Conservation (phyloP, 2,888 invertebrate genomes). For the Nomada hirtipes region DNA sequence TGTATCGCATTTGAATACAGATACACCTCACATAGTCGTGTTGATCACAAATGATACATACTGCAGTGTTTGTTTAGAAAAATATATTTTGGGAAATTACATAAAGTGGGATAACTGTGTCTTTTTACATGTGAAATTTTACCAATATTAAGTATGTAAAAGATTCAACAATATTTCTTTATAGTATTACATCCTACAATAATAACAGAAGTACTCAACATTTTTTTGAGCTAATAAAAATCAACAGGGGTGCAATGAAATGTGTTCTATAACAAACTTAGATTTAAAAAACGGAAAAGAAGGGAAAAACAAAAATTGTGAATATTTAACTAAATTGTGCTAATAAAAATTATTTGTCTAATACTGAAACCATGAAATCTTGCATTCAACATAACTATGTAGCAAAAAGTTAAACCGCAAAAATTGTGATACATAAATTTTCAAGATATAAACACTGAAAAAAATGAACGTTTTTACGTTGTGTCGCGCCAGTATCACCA, state of each 20-base stretch:
- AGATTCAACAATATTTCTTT: constrained; percentile 77
- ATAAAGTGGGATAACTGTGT: constrained; percentile 59
- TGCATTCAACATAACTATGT: constrained; percentile 1
- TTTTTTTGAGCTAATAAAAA: constrained; percentile 40
- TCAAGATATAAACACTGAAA: constrained; percentile 14
- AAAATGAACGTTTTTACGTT: constrained; percentile 22
- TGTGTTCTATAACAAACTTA: constrained; percentile 24
- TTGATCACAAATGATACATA: constrained; percentile 48
- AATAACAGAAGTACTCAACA: constrained; percentile 59
- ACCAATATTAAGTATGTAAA: constrained; percentile 76
- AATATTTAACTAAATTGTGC: not conserved
- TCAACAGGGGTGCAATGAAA: constrained; percentile 46
- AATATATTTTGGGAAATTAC: constrained; percentile 63
- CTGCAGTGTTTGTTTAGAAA: constrained; percentile 61
- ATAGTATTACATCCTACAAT: constrained; percentile 64
- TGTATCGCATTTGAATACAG: constrained; percentile 24
- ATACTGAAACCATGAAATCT: constrained; percentile 27
- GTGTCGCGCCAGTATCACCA: constrained; percentile 6
- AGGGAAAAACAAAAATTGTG: constrained; percentile 3
- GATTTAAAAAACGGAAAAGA: not conserved
- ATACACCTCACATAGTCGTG: constrained; percentile 19
- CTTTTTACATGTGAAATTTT: constrained; percentile 63
- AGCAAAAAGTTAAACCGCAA: constrained; percentile 31
- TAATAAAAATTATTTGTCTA: constrained; percentile 33
- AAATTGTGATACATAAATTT: constrained; percentile 23